Conservation (phyloP, 1,140 invertebrate species). For the Cardiocondyla obscurior region DNA sequence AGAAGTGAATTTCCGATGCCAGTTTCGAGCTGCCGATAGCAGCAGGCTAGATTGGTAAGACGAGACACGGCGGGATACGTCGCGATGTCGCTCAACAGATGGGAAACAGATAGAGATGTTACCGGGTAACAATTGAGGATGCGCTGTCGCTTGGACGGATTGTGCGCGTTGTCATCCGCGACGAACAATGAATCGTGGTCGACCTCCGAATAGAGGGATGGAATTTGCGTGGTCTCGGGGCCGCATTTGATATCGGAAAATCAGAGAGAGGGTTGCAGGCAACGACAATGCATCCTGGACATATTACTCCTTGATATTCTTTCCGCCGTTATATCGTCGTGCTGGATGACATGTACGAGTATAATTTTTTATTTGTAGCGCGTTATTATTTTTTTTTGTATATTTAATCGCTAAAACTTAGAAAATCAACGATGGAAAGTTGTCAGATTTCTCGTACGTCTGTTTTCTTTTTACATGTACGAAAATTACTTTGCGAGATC, state of each 20-base stretch:
- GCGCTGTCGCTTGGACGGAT: slow-evolving; percentile 35
- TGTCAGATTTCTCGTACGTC: not conserved
- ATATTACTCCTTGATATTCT: slow-evolving; percentile 43
- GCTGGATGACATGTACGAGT: slow-evolving; percentile 8
- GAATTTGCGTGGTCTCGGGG: slow-evolving; percentile 41
- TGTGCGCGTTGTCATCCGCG: slow-evolving; percentile 42
- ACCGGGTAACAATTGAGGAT: slow-evolving; percentile 34
- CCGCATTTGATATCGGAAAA: slow-evolving; percentile 52
- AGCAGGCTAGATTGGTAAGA: slow-evolving; percentile 2
- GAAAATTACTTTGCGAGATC: not conserved
- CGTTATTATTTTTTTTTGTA: slow-evolving; percentile 37
- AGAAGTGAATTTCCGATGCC: not conserved
- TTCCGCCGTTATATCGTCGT: slow-evolving; percentile 10
- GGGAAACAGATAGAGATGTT: slow-evolving; percentile 54
- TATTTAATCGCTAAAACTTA: slow-evolving; percentile 42
- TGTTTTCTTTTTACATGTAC: not conserved
- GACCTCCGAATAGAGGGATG: slow-evolving; percentile 49
- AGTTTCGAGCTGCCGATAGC: slow-evolving; percentile 37
- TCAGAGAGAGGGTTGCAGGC: slow-evolving; percentile 11
- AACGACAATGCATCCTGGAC: slow-evolving; percentile 34
- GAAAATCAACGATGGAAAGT: not conserved
- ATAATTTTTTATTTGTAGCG: slow-evolving; percentile 8
- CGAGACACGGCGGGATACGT: slow-evolving; percentile 12
- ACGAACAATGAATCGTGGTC: slow-evolving; percentile 46
- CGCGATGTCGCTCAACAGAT: slow-evolving; percentile 48